phyloP scores from a whole-genome alignment of 2,888 invertebrate species.

The Seira musarum region DNA sequence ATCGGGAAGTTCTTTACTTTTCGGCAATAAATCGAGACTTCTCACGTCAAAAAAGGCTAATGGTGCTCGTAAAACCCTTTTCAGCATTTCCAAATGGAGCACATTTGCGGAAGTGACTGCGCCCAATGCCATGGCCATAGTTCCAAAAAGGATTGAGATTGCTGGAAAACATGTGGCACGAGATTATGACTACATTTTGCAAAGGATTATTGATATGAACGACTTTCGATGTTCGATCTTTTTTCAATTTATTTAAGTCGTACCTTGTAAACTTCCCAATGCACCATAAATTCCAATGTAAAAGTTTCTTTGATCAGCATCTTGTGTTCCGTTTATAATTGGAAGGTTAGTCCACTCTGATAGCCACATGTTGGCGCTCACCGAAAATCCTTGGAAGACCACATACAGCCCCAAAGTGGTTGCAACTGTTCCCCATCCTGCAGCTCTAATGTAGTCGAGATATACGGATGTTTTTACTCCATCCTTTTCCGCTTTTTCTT shows the following conservation, averaged over 20 bases:
- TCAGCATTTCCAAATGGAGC: constrained; percentile 80
- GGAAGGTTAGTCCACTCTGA: constrained; percentile 69
- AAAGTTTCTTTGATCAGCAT: constrained; percentile 79
- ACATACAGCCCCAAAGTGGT: constrained; percentile 29
- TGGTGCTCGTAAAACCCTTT: constrained; percentile 80
- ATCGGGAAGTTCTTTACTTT: no score
- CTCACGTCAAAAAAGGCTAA: constrained; percentile 85
- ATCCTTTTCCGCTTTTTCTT: constrained; percentile 74
- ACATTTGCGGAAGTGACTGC: constrained; percentile 76
- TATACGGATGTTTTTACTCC: constrained; percentile 74
- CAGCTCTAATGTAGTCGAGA: constrained; percentile 73
- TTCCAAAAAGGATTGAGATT: constrained; percentile 67
- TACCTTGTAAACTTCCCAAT: constrained; percentile 76
- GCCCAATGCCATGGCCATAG: constrained; percentile 74
- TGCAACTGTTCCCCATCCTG: constrained; percentile 71
- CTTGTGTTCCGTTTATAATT: constrained; percentile 68
- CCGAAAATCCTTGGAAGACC: constrained; percentile 65
- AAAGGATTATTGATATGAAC: no score
- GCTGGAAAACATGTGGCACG: constrained; percentile 28
- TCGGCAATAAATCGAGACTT: no score
- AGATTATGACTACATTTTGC: no score
- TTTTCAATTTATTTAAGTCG: no score
- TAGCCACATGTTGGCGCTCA: constrained; percentile 71
- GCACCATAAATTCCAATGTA: constrained; percentile 87
- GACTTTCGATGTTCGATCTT: no score